Evolutionary conservation across 2,888 invertebrate species (phyloP), one percentile per base, ranked within the genome.

Genomic region (Pyrocoelia pectoralis): DNA sequence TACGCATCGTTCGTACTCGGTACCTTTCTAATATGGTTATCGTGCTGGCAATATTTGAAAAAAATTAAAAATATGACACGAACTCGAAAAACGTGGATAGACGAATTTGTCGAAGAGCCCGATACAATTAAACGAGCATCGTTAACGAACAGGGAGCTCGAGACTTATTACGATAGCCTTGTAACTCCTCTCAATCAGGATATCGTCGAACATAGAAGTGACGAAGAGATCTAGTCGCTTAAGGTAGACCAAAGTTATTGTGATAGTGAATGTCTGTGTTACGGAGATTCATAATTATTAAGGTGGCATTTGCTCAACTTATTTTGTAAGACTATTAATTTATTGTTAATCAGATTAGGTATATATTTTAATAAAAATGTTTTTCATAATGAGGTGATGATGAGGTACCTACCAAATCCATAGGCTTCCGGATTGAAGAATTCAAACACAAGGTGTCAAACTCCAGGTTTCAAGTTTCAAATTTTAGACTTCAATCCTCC

Each of bases 1-100:
- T 89, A 88, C 73, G 51, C 83, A 0, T 73, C 80, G 1, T 83
- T 88, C 66, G 77, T 87, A 41, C 68, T 83, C 0, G 84, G 87
- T 0, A 83, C 83, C 0, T 69, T 83, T 0, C 79, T 87, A 24
- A 79, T 89, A 8, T 77, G 87, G 0, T 78, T 86, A 48, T 79
- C 86, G 9, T 79, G 88, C 0, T 76, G 75, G 65, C 76, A 74
- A 61, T 77, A 77, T 54, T 43, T 73, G 19, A 68, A 65, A 12
- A 69, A 73, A 15, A 68, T 72, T 17, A 68, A 61, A 43, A 17
- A 18, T 0, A 12, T 56, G 2, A 15, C 43, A 1, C 50, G 40
- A 52, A 15, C 24, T 5, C 41, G 49, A 29, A 63, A 72, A 13
- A 68, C 72, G 2, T 80, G 80, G 80, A 73, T 77, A 2, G 76